Evolutionary conservation across 2,888 invertebrate genomes (phyloP).

Genomic region (Pristionchus entomophagus): DNA sequence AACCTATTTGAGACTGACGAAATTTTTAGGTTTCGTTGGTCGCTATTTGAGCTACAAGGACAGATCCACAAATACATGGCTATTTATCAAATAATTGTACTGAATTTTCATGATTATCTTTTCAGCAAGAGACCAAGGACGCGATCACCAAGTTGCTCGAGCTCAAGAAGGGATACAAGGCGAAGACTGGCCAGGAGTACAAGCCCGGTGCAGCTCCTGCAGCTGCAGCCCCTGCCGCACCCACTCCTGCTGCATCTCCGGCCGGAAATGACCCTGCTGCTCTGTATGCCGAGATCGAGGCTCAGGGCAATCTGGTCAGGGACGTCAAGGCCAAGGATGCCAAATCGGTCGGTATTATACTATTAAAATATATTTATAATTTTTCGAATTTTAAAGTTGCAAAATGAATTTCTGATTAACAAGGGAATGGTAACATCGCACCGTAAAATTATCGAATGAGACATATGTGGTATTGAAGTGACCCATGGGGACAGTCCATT

Average conservation of each 20-base stretch:
- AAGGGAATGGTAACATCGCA: no score
- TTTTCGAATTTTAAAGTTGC: no score
- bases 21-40: no score
- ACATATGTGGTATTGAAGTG: no score
- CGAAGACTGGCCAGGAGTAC: constrained; percentile 82
- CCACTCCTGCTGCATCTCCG: constrained; percentile 43
- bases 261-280: constrained; percentile 31
- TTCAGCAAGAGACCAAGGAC: constrained; percentile 78
- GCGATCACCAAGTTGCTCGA: constrained; percentile 82
- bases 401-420: no score
- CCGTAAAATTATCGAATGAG: no score
- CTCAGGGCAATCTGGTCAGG: constrained; percentile 82
- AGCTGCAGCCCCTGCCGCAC: neutral
- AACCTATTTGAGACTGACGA: no score
- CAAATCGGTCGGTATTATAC: constrained; percentile 43
- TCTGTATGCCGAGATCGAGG: constrained; percentile 77
- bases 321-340: constrained; percentile 77
- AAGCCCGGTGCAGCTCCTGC: constrained; percentile 36
- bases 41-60: neutral
- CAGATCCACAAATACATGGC: no score
- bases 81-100: no score
- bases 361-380: no score
- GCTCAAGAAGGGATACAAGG: constrained; percentile 86
- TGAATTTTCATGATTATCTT: no score
- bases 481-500: no score